Base-by-base conservation (phyloP, 2,797 vertebrate genomes). In the Macropodus opercularis region DNA sequence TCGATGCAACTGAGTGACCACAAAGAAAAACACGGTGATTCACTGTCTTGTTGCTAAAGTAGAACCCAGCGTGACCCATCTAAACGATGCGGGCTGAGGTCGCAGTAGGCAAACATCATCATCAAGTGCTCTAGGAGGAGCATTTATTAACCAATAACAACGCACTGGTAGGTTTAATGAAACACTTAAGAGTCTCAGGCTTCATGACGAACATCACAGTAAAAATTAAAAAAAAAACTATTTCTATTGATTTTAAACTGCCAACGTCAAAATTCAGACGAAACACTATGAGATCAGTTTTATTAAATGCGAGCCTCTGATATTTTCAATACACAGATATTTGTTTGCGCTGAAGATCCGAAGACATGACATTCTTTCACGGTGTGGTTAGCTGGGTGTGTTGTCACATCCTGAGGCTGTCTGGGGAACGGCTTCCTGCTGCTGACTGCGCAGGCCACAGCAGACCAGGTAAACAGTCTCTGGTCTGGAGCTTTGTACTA, bases 381-480 rank as follows among this genome's bases (percentile, higher is more conserved):
- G 14, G 17, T 78, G 82, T 69, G 77, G 69, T 69, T 35, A 34
- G 34, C 67, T 52, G 50, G 57, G 49, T 53, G 23, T 74, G 74
- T 49, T 77, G 61, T 82, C 75, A 74, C 72, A 72, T 15, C 6
- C 51, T 23, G 35, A 72, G 62, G 46, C 63, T 73, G 81, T 85
- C 85, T 89, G 70, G 65, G 63, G 54, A 55, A 26, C 23, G 22
- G 58, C 62, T 60, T 65, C 53, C 24, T 51, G 40, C 39, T 79
- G 84, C 87, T 89, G 86, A 88, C 80, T 51, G 39, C 2, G 72
- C 84, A 75, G 60, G 65, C 48, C 38, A 42, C 66, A 72, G 75
- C 62, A 68, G 63, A 69, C 43, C 77, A 84, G 80, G 87, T 88
- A 91, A 90, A 90, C 83, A 89, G 63, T 56, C 49, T 60, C 66